Evolutionary conservation across 2,888 invertebrate species (phyloP).

Genomic region (Ochlodes sylvanus): DNA sequence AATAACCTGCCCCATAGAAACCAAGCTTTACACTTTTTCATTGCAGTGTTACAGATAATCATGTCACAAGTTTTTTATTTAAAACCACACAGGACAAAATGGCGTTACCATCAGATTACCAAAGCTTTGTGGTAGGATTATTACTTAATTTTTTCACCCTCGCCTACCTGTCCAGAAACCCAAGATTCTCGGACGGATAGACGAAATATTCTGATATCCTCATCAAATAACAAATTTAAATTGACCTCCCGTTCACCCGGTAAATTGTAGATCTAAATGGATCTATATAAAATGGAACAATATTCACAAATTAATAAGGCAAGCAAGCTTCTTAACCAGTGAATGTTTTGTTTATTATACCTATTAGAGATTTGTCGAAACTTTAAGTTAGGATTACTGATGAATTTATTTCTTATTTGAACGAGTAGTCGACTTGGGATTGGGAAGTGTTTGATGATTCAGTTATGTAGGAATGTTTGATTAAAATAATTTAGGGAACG

Average conservation of each 20-base stretch:
- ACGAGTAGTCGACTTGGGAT: conserved; percentile 55
- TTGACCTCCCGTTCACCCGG: conserved; percentile 47
- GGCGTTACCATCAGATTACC: conserved; percentile 85
- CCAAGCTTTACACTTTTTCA: conserved; percentile 63
- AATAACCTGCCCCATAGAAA: conserved; percentile 52
- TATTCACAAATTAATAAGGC: conserved; percentile 76
- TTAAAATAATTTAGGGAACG: conserved; percentile 43
- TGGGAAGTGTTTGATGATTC: conserved; percentile 62
- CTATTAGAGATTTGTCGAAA: conserved; percentile 82
- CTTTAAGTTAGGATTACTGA: conserved; percentile 76
- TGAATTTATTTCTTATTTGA: conserved; percentile 51
- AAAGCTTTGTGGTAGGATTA: conserved; percentile 80
- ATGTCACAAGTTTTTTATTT: conserved; percentile 82
- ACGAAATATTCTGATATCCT: conserved; percentile 64
- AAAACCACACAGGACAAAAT: conserved; percentile 85
- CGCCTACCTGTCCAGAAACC: conserved; percentile 76
- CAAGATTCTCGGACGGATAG: conserved; percentile 67
- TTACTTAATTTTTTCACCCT: conserved; percentile 79
- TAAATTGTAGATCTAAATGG: not conserved
- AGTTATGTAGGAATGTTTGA: conserved; percentile 62
- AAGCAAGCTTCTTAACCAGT: conserved; percentile 83
- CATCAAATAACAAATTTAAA: conserved; percentile 55
- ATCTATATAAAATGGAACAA: conserved; percentile 51
- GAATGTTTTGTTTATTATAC: conserved; percentile 82
- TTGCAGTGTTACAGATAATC: conserved; percentile 75